Percentiles rank a stretch among this genome's conserved stretches.
Conservation (phyloP, 2,888 invertebrate species). For the Zootermopsis nevadensis region DNA sequence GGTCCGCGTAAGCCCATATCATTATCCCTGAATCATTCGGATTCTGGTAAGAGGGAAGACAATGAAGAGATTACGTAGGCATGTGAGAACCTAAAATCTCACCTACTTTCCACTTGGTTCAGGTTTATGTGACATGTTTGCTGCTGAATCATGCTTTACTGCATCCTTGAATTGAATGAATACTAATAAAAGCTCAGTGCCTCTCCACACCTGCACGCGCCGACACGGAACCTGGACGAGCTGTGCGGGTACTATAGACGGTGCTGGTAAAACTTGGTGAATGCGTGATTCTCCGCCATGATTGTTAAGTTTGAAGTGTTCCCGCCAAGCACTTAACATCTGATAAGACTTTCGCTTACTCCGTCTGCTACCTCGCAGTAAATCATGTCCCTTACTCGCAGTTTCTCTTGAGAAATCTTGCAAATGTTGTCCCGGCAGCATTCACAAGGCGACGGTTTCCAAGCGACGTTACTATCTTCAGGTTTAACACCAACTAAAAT, state of each 20-base stretch:
- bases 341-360: slow-evolving; percentile 8
- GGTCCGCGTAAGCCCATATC: too few relatives aligned
- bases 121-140: background rate
- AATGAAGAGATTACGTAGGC: too few relatives aligned
- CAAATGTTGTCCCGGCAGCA: background rate
- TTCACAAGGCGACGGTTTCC: too few relatives aligned
- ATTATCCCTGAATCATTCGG: too few relatives aligned
- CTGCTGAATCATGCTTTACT: background rate
- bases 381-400: slow-evolving; percentile 6
- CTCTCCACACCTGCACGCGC: background rate
- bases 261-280: background rate
- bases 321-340: slow-evolving; percentile 21
- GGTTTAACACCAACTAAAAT: too few relatives aligned
- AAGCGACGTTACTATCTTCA: too few relatives aligned
- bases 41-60: too few relatives aligned
- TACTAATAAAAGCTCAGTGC: background rate
- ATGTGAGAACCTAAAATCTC: too few relatives aligned
- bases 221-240: background rate
- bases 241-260: background rate
- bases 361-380: slow-evolving; percentile 3
- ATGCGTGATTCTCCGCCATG: slow-evolving; percentile 24
- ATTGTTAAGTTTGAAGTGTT: slow-evolving; percentile 20
- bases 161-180: background rate
- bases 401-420: slow-evolving; percentile 25
- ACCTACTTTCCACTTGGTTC: too few relatives aligned